phyloP scores from a whole-genome alignment of 2,113 vertebrate genomes.

The Ia io region DNA sequence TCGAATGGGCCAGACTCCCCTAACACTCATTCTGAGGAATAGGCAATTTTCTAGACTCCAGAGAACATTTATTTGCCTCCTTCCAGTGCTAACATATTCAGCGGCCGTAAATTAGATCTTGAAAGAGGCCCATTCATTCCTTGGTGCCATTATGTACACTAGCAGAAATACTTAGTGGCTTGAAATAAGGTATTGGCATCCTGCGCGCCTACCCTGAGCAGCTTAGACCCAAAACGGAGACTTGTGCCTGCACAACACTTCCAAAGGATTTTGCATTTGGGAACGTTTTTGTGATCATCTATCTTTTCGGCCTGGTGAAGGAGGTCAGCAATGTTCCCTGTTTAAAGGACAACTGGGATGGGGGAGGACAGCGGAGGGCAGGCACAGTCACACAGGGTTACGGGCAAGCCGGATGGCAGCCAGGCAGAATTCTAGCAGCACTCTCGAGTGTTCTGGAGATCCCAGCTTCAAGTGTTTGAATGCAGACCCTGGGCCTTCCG shows the following conservation, averaged over 20 bases:
- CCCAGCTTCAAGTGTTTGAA: neutral
- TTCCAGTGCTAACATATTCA: neutral
- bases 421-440: neutral
- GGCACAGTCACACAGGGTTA: neutral
- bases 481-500: neutral
- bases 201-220: neutral
- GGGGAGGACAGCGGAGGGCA: neutral
- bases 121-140: neutral
- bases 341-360: neutral
- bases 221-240: neutral
- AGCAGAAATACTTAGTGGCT: neutral
- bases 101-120: conserved; percentile 29
- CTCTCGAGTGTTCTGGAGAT: neutral
- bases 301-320: neutral
- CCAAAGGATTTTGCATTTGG: neutral
- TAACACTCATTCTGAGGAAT: neutral
- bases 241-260: neutral
- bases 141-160: neutral
- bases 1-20: neutral
- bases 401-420: neutral
- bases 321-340: neutral
- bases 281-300: neutral
- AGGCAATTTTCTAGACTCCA: conserved; percentile 11
- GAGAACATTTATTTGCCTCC: conserved; percentile 15
- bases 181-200: neutral